Conservation (phyloP, 2,113 vertebrate species). For the Salminus brasiliensis region DNA sequence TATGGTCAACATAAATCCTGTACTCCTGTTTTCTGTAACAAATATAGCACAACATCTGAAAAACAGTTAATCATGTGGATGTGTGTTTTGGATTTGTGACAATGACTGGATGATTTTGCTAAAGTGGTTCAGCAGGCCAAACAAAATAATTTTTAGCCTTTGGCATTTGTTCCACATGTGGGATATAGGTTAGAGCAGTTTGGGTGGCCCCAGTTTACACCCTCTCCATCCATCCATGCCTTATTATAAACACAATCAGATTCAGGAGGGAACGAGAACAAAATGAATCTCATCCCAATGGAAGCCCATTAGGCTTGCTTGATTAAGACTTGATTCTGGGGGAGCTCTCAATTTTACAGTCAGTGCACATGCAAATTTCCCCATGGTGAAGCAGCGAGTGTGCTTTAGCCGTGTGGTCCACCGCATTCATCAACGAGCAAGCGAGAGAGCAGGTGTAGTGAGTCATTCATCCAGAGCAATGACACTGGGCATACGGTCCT, state of each 20-base stretch:
- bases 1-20: not conserved
- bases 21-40: not conserved
- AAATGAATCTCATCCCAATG: constrained; percentile 52
- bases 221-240: constrained; percentile 21
- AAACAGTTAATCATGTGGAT: not conserved
- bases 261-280: constrained; percentile 30
- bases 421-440: constrained; percentile 41
- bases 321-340: constrained; percentile 68
- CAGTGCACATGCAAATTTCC: constrained; percentile 71
- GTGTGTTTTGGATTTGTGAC: not conserved
- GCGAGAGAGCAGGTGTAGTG: constrained; percentile 43
- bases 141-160: not conserved
- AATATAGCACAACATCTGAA: not conserved
- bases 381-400: constrained; percentile 50
- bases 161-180: not conserved
- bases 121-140: not conserved
- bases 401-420: constrained; percentile 49
- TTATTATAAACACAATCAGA: constrained; percentile 15
- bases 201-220: not conserved
- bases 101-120: not conserved
- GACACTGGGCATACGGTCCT: constrained; percentile 33
- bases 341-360: constrained; percentile 73
- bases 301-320: constrained; percentile 69
- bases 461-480: constrained; percentile 53
- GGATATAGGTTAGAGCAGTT: constrained; percentile 13